These are phyloP conservation scores for Linnaemya tessellans DNA, from an alignment of 2,888 invertebrate species.

Conservation along the genomic window DNA sequence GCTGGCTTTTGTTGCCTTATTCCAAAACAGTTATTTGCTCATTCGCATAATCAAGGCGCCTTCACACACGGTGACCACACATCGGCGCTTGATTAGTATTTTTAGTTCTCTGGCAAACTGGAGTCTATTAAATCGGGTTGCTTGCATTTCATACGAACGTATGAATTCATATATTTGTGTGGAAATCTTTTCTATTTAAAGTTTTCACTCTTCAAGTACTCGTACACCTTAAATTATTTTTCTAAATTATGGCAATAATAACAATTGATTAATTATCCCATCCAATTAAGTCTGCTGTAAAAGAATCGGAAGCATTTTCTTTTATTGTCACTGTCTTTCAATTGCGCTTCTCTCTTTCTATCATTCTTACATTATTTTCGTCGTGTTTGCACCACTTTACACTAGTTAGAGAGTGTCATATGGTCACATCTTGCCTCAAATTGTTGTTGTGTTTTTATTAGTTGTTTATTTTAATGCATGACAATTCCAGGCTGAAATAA, in stretches of 20 bases:
- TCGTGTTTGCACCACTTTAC: neutral
- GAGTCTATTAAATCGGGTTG: neutral
- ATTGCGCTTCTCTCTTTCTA: neutral
- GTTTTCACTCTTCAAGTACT: too few relatives aligned
- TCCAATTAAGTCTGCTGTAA: neutral
- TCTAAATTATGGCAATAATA: too few relatives aligned
- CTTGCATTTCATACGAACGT: neutral
- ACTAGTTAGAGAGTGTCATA: neutral
- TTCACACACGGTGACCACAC: neutral
- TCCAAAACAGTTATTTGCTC: conserved; percentile 2
- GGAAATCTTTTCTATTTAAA: neutral
- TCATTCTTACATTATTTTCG: neutral
- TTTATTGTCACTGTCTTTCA: neutral
- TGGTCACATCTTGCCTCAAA: conserved; percentile 28
- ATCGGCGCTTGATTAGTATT: neutral
- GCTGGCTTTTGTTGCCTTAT: conserved; percentile 26
- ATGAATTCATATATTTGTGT: neutral
- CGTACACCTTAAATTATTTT: too few relatives aligned
- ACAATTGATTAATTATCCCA: too few relatives aligned
- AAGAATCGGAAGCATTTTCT: neutral
- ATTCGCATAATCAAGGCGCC: neutral
- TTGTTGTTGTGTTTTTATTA: conserved; percentile 1
- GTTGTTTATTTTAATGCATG: conserved; percentile 7
- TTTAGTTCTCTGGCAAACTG: neutral
- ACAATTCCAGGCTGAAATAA: conserved; percentile 37